phyloP scores from a whole-genome alignment of 2,888 invertebrate genomes.

The Drosophila diplacantha region DNA sequence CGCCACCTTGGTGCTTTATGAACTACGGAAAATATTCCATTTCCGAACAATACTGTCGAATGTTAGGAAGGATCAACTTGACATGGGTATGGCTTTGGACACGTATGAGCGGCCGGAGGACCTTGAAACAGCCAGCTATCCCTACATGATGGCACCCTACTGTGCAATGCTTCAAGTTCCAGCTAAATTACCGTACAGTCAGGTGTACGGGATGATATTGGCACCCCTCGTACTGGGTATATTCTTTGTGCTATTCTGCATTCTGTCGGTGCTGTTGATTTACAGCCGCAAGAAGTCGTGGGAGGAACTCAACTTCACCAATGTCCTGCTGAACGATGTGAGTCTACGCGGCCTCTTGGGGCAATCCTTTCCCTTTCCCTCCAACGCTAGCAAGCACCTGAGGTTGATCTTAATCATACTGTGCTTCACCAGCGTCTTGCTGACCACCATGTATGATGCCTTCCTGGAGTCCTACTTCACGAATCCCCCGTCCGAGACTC shows the following conservation, averaged over 20 bases:
- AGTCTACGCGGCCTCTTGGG: conserved; percentile 58
- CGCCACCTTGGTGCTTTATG: conserved; percentile 27
- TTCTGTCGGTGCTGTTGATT: conserved; percentile 43
- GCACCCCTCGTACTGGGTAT: conserved; percentile 19
- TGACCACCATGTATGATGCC: conserved; percentile 53
- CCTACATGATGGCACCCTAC: conserved; percentile 30
- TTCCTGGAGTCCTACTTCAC: conserved; percentile 51
- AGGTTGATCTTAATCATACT: conserved; percentile 44
- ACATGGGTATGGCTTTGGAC: conserved; percentile 33
- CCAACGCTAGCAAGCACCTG: conserved; percentile 14
- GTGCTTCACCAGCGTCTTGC: conserved; percentile 54
- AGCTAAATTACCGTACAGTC: conserved; percentile 16
- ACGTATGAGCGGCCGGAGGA: rapidly evolving
- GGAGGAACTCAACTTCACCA: conserved; percentile 24
- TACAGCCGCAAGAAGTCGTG: conserved; percentile 41
- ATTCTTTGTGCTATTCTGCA: conserved; percentile 3
- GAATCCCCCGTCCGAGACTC: conserved; percentile 25
- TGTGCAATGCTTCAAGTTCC: conserved; percentile 57
- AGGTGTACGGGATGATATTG: conserved; percentile 47
- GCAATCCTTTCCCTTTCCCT: conserved; percentile 50
- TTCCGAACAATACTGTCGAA: neutral
- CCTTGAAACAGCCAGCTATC: conserved; percentile 44
- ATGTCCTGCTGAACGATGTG: conserved; percentile 54
- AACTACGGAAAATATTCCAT: neutral
- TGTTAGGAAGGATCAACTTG: conserved; percentile 24